These are phyloP conservation scores for Trachelus stipa DNA, from an alignment of 2,888 invertebrate species.

Conservation along the genomic window DNA sequence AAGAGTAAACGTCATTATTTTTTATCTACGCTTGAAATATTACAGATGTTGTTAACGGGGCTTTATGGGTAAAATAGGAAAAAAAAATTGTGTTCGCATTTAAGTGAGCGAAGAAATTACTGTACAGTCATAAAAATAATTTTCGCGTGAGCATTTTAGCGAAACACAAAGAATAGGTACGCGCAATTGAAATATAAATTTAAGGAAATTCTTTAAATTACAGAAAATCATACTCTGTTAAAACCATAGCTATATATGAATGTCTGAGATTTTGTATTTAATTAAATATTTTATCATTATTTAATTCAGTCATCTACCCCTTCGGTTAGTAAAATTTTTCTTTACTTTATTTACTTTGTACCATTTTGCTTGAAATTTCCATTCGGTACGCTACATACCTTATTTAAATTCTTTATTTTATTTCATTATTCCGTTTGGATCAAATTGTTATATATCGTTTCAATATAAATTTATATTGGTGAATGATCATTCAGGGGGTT, in stretches of 20 bases:
- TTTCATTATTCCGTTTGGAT: neutral
- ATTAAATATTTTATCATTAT: neutral
- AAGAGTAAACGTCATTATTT: neutral
- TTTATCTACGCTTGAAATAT: neutral
- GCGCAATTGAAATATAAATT: neutral
- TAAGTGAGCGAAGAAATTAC: neutral
- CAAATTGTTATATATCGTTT: neutral
- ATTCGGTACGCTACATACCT: too few relatives aligned
- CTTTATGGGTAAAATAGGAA: neutral
- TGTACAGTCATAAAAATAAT: neutral
- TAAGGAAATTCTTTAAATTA: neutral
- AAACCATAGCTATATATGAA: neutral
- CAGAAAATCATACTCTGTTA: neutral
- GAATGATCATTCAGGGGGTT: neutral
- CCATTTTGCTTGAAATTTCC: too few relatives aligned
- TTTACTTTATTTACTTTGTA: neutral
- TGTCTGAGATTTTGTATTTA: neutral
- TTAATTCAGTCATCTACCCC: neutral
- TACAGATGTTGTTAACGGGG: neutral
- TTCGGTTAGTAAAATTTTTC: neutral
- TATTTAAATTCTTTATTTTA: too few relatives aligned
- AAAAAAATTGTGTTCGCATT: neutral
- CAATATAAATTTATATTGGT: neutral
- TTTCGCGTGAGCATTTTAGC: neutral
- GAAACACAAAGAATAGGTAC: neutral